Percentiles rank a stretch among this genome's conserved stretches.
These are phyloP conservation scores for Rhodinocichla rosea DNA, from an alignment of 2,113 vertebrate species.

Conservation along the genomic window DNA sequence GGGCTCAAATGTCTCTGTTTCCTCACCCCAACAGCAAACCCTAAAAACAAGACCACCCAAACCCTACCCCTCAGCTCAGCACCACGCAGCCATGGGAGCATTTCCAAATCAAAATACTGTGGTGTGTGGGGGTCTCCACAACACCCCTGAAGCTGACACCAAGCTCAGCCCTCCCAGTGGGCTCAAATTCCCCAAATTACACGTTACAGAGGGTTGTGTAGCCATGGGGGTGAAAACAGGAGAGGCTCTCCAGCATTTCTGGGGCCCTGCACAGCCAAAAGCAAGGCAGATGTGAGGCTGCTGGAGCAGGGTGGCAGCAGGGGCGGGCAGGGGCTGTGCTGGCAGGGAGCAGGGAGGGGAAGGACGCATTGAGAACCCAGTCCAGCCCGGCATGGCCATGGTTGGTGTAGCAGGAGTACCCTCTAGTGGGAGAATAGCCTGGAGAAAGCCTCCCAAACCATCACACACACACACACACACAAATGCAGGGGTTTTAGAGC, in stretches of 20 bases:
- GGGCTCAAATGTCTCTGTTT: background rate
- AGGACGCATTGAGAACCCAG: background rate
- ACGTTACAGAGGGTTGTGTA: background rate
- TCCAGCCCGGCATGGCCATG: background rate
- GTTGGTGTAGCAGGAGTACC: slow-evolving; percentile 40
- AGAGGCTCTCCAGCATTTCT: background rate
- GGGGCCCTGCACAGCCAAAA: background rate
- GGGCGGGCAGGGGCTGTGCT: background rate
- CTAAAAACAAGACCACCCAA: background rate
- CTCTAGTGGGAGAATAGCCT: slow-evolving; percentile 39
- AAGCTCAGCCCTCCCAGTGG: background rate
- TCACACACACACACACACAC: background rate
- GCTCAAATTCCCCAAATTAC: background rate
- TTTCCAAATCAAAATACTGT: background rate
- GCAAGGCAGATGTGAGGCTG: background rate
- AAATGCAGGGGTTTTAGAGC: background rate
- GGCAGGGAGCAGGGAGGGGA: background rate
- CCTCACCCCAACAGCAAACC: background rate
- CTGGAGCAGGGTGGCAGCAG: background rate
- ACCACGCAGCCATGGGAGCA: background rate
- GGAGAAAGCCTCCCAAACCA: background rate
- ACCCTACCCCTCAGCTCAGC: background rate
- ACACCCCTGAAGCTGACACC: background rate
- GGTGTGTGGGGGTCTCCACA: background rate
- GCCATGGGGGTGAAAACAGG: background rate